Conservation (phyloP, 1,140 invertebrate species). For the Ceratoteleas bidentatus region DNA sequence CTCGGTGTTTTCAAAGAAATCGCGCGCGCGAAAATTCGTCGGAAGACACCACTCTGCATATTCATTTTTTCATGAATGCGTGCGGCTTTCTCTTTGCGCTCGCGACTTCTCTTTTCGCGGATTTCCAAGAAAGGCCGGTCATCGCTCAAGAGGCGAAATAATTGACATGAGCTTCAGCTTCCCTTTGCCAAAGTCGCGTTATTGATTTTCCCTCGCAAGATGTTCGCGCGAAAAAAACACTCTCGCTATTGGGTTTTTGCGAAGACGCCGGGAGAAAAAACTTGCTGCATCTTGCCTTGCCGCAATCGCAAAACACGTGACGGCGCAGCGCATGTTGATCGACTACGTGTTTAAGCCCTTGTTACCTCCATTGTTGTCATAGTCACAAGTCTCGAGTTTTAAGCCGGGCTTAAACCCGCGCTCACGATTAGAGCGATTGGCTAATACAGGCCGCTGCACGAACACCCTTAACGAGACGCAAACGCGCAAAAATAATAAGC, state of each 20-base stretch:
- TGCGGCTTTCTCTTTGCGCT: background rate
- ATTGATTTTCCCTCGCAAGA: no score
- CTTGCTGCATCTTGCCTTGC: no score
- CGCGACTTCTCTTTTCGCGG: background rate
- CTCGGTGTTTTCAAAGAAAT: background rate
- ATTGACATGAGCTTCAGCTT: background rate
- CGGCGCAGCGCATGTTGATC: background rate
- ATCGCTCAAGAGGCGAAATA: background rate
- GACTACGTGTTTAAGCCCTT: slow-evolving; percentile 17
- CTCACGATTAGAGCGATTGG: slow-evolving; percentile 36
- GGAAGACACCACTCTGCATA: slow-evolving; percentile 6
- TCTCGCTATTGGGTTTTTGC: no score
- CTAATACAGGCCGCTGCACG: slow-evolving; percentile 12
- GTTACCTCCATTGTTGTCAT: slow-evolving; percentile 16
- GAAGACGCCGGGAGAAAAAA: no score
- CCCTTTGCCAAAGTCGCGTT: no score
- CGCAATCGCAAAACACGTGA: background rate
- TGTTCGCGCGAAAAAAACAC: no score
- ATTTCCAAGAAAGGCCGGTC: no score
- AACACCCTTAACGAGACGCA: slow-evolving; percentile 26
- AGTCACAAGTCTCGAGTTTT: slow-evolving; percentile 30
- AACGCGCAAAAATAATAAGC: slow-evolving; percentile 23
- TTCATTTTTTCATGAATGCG: background rate
- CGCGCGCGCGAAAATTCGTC: slow-evolving; percentile 7
- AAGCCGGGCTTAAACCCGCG: slow-evolving; percentile 19